Conservation (phyloP, 1,140 invertebrate species). For the Euglossa dilemma region DNA sequence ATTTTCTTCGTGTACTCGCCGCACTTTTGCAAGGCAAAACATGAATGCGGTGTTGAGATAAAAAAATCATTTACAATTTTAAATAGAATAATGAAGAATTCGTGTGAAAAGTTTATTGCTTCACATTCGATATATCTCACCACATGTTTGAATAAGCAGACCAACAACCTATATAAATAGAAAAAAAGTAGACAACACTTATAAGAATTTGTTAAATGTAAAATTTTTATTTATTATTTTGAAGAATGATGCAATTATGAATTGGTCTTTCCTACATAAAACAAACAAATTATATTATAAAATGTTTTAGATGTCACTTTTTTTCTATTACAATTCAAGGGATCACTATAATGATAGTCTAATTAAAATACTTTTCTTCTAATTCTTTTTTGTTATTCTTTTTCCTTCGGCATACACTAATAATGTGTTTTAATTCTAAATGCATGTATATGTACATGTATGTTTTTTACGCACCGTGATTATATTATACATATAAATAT, state of each 20-base stretch:
- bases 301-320: neutral
- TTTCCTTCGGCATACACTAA: slow-evolving; percentile 52
- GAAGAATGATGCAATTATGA: neutral
- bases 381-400: slow-evolving; percentile 53
- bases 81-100: slow-evolving; percentile 13
- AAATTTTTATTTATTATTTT: slow-evolving; percentile 23
- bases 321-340: slow-evolving; percentile 13
- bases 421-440: slow-evolving; percentile 48
- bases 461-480: slow-evolving; percentile 49
- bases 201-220: neutral
- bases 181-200: slow-evolving; percentile 12
- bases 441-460: slow-evolving; percentile 55
- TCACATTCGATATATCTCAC: slow-evolving; percentile 33
- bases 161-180: slow-evolving; percentile 5
- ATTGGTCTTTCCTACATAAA: neutral
- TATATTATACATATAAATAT: slow-evolving; percentile 42
- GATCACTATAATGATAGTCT: slow-evolving; percentile 36
- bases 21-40: slow-evolving; percentile 16
- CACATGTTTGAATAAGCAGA: slow-evolving; percentile 56
- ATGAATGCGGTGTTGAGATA: slow-evolving; percentile 30
- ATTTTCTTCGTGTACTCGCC: slow-evolving; percentile 43
- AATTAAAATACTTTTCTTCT: slow-evolving; percentile 42
- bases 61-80: neutral
- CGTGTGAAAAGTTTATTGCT: slow-evolving; percentile 2
- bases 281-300: neutral